phyloP scores from a whole-genome alignment of 2,113 vertebrate species.

The Pseudopodoces humilis region DNA sequence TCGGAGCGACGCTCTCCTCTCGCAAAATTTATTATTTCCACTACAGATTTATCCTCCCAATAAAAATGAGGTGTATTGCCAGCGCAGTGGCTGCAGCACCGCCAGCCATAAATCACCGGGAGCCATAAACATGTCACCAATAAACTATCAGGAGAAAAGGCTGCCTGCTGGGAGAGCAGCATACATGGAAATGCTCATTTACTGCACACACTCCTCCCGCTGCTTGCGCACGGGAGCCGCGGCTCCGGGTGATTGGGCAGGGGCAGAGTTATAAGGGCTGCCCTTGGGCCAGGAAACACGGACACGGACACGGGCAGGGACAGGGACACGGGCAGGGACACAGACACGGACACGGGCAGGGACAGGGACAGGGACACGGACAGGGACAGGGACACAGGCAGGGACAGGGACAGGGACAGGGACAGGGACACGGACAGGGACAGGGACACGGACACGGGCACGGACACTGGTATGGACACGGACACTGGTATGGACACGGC shows the following conservation, averaged over 20 bases:
- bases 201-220: not conserved
- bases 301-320: not conserved
- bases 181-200: not conserved
- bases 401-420: not conserved
- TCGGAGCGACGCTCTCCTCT: not conserved
- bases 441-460: not conserved
- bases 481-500: not conserved
- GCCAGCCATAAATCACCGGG: conserved; percentile 28
- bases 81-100: not conserved
- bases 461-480: not conserved
- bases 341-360: not conserved
- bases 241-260: not conserved
- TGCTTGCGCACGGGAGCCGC: not conserved
- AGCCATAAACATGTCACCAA: not conserved
- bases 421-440: not conserved
- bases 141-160: not conserved
- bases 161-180: not conserved
- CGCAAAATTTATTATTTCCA: not conserved
- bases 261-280: not conserved
- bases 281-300: not conserved
- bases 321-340: not conserved
- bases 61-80: not conserved
- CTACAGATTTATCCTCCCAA: not conserved
- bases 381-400: too few species aligned
- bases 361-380: not conserved